A percentile compares a stretch with the other conserved stretches of the same genome.
phyloP scores from a whole-genome alignment of 1,140 invertebrate genomes.

The Temnothorax curvispinosus region DNA sequence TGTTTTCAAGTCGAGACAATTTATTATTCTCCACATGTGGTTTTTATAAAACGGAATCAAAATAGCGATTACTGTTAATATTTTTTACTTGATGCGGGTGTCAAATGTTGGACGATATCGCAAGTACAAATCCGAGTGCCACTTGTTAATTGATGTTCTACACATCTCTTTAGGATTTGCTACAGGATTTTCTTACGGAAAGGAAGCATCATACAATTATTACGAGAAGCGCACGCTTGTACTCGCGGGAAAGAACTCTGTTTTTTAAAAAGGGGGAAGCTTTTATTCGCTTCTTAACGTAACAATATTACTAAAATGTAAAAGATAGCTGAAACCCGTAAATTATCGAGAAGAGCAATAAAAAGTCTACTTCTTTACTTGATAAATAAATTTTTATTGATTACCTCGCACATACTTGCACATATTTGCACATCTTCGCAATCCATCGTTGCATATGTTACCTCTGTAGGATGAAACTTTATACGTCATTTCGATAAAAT shows the following conservation, averaged over 20 bases:
- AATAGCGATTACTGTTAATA: neutral
- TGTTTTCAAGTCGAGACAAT: neutral
- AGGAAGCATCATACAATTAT: neutral
- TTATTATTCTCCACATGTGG: neutral
- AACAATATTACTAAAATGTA: neutral
- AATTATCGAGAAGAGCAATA: conserved; percentile 21
- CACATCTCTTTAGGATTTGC: neutral
- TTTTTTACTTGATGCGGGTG: neutral
- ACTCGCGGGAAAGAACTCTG: too few species aligned
- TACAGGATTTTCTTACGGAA: neutral
- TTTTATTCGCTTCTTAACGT: too few species aligned
- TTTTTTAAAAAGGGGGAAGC: too few species aligned
- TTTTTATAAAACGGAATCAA: conserved; percentile 1
- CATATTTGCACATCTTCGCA: neutral
- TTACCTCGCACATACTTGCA: conserved; percentile 1
- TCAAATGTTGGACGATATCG: neutral
- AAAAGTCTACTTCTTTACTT: conserved; percentile 40
- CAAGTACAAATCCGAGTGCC: conserved; percentile 38
- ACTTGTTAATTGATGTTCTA: neutral
- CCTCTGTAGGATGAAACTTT: neutral
- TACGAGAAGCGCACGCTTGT: too few species aligned
- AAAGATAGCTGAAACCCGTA: neutral
- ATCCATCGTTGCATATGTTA: neutral
- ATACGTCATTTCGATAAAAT: neutral
- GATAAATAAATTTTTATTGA: conserved; percentile 14